phyloP scores from a whole-genome alignment of 2,888 invertebrate species.

The Oithona nana region DNA sequence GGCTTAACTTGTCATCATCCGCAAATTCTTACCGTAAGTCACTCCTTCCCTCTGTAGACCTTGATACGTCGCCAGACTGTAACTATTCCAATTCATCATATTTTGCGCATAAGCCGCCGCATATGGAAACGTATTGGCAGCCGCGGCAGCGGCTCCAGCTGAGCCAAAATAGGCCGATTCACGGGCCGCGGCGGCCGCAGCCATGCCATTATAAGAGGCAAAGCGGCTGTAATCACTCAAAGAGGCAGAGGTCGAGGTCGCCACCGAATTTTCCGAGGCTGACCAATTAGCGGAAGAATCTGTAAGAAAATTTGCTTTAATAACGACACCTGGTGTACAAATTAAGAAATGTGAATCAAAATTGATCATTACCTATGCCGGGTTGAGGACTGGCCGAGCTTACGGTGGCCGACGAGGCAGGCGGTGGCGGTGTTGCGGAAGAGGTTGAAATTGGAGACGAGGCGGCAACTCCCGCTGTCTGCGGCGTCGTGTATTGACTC shows the following conservation, averaged over 20 bases:
- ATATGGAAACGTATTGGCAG: not conserved
- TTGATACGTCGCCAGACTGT: constrained; percentile 1
- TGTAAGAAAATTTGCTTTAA: too few relatives aligned
- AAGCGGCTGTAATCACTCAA: not conserved
- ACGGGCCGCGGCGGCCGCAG: constrained; percentile 1
- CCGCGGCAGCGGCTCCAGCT: not conserved
- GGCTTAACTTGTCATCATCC: too few relatives aligned
- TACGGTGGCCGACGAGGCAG: not conserved
- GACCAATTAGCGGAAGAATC: too few relatives aligned
- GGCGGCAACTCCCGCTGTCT: not conserved
- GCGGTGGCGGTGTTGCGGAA: not conserved
- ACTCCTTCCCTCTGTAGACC: constrained; percentile 11
- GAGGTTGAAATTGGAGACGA: not conserved
- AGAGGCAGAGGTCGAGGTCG: not conserved
- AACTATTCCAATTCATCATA: constrained; percentile 11
- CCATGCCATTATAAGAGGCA: not conserved
- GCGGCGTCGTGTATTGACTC: not conserved
- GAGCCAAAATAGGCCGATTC: constrained; percentile 5
- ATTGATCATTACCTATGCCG: too few relatives aligned
- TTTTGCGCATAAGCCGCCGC: constrained; percentile 5
- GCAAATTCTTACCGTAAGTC: constrained; percentile 13
- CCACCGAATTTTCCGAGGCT: not conserved
- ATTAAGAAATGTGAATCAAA: too few relatives aligned
- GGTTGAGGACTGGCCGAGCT: not conserved
- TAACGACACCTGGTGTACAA: too few relatives aligned